phyloP scores from a whole-genome alignment of 2,113 vertebrate species.

The Mustela nigripes region DNA sequence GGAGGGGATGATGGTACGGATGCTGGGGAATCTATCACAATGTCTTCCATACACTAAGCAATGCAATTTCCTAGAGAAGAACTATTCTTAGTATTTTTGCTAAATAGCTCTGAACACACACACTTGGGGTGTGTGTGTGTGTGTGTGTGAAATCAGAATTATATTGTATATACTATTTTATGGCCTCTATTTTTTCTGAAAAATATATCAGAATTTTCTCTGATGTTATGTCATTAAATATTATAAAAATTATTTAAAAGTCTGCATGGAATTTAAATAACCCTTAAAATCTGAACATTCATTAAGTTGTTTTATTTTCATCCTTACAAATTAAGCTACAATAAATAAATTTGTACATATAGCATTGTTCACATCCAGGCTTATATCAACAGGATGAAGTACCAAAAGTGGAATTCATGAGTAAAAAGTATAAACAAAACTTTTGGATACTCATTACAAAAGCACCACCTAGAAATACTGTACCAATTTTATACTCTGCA shows the following conservation, averaged over 20 bases:
- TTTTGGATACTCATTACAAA: constrained; percentile 39
- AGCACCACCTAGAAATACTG: constrained; percentile 32
- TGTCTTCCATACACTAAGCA: background rate
- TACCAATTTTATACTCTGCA: constrained; percentile 55
- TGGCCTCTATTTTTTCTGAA: constrained; percentile 7
- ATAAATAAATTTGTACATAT: background rate
- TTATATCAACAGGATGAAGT: background rate
- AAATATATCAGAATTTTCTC: background rate
- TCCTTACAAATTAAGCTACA: constrained; percentile 20
- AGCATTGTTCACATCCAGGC: background rate
- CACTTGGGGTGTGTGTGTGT: background rate
- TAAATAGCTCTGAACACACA: background rate
- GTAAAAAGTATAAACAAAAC: constrained; percentile 20
- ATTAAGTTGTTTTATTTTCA: constrained; percentile 3
- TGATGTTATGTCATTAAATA: constrained; percentile 1
- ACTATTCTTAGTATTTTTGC: background rate
- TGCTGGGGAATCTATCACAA: background rate
- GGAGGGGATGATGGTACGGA: background rate
- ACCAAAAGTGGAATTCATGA: background rate
- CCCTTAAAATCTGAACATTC: background rate
- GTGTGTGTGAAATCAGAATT: background rate
- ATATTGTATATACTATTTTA: background rate
- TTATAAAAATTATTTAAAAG: constrained; percentile 54
- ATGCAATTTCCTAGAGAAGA: background rate
- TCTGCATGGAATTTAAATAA: background rate